Base-by-base conservation (phyloP, 2,888 invertebrate genomes). In the Cancer borealis region DNA sequence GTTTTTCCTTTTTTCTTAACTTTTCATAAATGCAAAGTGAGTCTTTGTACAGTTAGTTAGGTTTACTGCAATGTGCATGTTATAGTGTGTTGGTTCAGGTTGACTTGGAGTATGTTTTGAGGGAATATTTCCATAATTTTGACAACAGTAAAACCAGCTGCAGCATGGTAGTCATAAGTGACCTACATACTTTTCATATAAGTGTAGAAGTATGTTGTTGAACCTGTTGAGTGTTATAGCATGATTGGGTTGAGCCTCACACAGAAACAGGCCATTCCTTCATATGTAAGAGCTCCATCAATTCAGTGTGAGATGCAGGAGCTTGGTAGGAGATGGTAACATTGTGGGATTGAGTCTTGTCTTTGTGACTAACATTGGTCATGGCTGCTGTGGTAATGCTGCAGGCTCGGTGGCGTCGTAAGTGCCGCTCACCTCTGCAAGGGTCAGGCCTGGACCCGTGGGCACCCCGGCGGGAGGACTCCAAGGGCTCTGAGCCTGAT, bases 351-450 rank as follows among this genome's bases (percentile, higher is more conserved):
- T 88, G 88, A 30, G 54, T 79, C 49, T 84, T 93, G 90, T 39
- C 46, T 84, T 73, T 79, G 90, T 89, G 93, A 93, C 93, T 93
- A 93, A 93, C 93, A 66, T 49, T 88, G 91, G 93, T 91, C 91
- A 93, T 93, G 93, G 93, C 91, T 91, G 93, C 60, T 93, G 93
- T 93, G 91, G 91, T 93, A 91, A 87, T 93, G 92, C 95, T 88
- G 89, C 95, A 95, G 95, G 95, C 94, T 79, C 95, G 95, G 79
- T 95, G 95, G 93, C 95, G 95, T 79, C 95, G 94, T 54, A 95
- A 95, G 92, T 94, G 95, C 93, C 95, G 95, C 92, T 95, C 95
- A 87, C 95, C 95, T 88, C 94, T 94, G 84, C 95, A 95, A 90
- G 94, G 94, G 17, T 60, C 94, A 54, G 94, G 92, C 47, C 94